Conservation (phyloP, 1,140 invertebrate genomes). For the Macrotrachela quadricornifera region DNA sequence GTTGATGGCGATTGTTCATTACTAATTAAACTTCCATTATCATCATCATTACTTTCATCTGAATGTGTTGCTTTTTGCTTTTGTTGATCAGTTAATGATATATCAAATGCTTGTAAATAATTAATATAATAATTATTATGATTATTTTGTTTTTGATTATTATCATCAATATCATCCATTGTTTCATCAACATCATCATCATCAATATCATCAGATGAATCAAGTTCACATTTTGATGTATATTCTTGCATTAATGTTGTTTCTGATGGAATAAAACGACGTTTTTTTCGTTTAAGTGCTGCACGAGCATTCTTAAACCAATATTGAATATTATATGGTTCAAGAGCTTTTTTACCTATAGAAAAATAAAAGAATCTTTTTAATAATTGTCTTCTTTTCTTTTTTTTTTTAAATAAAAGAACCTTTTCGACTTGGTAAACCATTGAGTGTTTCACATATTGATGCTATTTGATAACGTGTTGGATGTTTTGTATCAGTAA, state of each 20-base stretch:
- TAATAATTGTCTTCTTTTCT: neutral
- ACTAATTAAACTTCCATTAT: conserved; percentile 16
- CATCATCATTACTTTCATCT: neutral
- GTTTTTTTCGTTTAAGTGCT: conserved; percentile 53
- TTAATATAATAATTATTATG: conserved; percentile 4
- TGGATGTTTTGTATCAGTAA: conserved; percentile 80
- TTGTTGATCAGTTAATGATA: neutral
- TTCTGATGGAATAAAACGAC: conserved; percentile 4
- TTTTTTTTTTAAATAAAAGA: neutral
- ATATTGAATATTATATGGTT: conserved; percentile 90
- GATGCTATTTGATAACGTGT: conserved; percentile 43
- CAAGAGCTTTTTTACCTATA: conserved; percentile 47
- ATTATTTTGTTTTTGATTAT: neutral
- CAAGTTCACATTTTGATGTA: too few species aligned
- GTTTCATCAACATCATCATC: conserved; percentile 21
- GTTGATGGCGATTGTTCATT: conserved; percentile 14
- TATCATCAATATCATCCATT: conserved; percentile 14
- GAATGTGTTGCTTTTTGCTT: neutral
- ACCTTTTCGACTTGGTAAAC: neutral
- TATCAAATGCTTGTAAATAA: neutral
- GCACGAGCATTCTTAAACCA: conserved; percentile 96
- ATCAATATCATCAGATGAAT: neutral
- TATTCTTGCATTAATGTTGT: conserved; percentile 14
- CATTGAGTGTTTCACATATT: conserved; percentile 5
- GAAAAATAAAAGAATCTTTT: neutral